A percentile compares a stretch with the other conserved stretches of the same genome.
Evolutionary conservation across 1,140 invertebrate genomes (phyloP).

Genomic region (Drosophila neocordata): DNA sequence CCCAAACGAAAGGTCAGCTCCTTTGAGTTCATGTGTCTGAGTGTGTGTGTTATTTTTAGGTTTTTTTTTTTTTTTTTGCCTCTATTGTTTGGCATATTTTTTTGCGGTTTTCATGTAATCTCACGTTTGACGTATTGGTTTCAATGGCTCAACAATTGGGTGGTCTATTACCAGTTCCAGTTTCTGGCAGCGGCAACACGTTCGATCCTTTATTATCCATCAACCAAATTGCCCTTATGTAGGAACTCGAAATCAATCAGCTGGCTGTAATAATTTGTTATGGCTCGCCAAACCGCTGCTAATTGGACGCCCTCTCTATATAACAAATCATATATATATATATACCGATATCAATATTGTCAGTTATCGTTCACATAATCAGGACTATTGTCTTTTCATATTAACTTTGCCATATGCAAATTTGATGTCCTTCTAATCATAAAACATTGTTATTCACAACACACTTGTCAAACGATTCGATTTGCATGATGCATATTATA

Average conservation of each 20-base stretch:
- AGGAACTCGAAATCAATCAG: conserved; percentile 13
- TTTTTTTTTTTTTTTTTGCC: conserved; percentile 20
- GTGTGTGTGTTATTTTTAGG: conserved; percentile 6
- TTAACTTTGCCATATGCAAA: conserved; percentile 16
- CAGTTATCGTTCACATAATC: conserved; percentile 15
- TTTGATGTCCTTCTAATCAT: conserved; percentile 10
- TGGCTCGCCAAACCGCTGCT: conserved; percentile 36
- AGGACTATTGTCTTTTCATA: conserved; percentile 20
- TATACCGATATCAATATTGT: background rate
- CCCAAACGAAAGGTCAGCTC: conserved; percentile 46
- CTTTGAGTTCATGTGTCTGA: conserved; percentile 18
- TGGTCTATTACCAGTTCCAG: conserved; percentile 24
- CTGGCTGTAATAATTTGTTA: conserved; percentile 23
- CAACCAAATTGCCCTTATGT: conserved; percentile 27
- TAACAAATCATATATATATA: background rate
- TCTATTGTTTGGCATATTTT: conserved; percentile 45
- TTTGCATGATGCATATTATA: background rate
- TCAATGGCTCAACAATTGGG: conserved; percentile 46
- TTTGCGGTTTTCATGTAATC: conserved; percentile 65
- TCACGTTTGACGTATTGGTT: conserved; percentile 65
- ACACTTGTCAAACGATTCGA: conserved; percentile 6
- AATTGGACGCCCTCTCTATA: conserved; percentile 39
- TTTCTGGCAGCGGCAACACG: conserved; percentile 44
- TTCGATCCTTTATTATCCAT: conserved; percentile 17
- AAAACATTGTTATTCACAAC: conserved; percentile 2